Base-by-base conservation (phyloP, 2,113 vertebrate genomes). In the Ramphastos sulfuratus region DNA sequence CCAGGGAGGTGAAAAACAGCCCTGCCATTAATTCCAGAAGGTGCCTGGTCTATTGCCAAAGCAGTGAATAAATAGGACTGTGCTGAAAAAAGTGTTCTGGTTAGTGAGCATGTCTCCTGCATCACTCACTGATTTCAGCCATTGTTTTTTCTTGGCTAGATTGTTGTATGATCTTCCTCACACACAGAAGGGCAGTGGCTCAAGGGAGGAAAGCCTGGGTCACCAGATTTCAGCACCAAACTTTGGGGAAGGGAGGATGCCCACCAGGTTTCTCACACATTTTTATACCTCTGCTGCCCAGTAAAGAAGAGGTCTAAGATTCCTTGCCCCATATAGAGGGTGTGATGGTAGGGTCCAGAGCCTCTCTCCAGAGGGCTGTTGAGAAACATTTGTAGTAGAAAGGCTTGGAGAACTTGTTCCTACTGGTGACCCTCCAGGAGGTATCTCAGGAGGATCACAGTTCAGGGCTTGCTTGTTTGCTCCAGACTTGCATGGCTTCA, bases 401-500 rank as follows among this genome's bases (percentile, higher is more conserved):
- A 66, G 39, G 58, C 44, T 86, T 60, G 60, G 58, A 81, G 63
- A 35, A 14, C 95, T 83, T 88, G 80, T 85, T 94, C 35, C 33
- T 81, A 50, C 90, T 50, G 61, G 85, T 93, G 81, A 66, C 63
- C 74, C 80, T 88, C 54, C 3, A 4, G 82, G 79, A 75, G 0
- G 0, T 78, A 44, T 58, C 75, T 77, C 60, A 42, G 55, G 54
- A 86, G n/a, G 39, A 75, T 81, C 25, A 9, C n/a, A 46, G 75
- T 76, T 79, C 39, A 59, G 89, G 92, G 71, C 71, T 63, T 81
- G 12, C 33, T 55, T 58, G 35, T 71, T 93, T 85, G 82, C 87
- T 93, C 59, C 66, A 89, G 95, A 70, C 71, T 76, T 92, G 89
- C 66, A 54, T 52, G 65, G 76, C 56, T 87, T 90, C 28, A 15